phyloP scores from a whole-genome alignment of 2,113 vertebrate species.

The Plestiodon gilberti region DNA sequence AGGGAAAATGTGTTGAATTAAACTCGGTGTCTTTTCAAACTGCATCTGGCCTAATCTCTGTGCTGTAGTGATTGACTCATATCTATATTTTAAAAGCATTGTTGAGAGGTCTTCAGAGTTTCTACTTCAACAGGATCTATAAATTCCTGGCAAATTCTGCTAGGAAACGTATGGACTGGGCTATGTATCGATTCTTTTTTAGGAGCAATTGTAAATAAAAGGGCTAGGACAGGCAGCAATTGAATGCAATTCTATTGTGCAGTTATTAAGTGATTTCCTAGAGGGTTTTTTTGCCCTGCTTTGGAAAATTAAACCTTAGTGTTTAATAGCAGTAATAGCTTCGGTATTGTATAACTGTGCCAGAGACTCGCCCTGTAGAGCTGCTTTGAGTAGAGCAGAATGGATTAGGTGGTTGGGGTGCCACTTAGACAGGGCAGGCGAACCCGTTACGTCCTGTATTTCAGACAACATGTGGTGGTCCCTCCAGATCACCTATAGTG shows the following conservation, averaged over 20 bases:
- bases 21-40: conserved; percentile 10
- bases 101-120: conserved; percentile 25
- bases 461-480: background rate
- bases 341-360: conserved; percentile 46
- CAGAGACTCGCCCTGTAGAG: conserved; percentile 41
- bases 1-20: conserved; percentile 14
- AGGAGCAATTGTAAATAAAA: conserved; percentile 27
- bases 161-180: conserved; percentile 40
- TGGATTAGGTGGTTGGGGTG: conserved; percentile 16
- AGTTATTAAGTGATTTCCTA: background rate
- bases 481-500: background rate
- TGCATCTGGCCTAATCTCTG: conserved; percentile 30
- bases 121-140: conserved; percentile 59
- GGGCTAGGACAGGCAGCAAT: background rate
- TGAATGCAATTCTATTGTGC: background rate
- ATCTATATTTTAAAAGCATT: conserved; percentile 51
- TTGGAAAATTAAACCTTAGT: conserved; percentile 47
- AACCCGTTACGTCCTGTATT: background rate
- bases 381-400: conserved; percentile 47
- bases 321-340: conserved; percentile 47
- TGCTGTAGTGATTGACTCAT: conserved; percentile 55
- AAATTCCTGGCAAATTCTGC: conserved; percentile 52
- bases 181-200: conserved; percentile 65
- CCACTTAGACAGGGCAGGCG: background rate
- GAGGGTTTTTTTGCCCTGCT: background rate